phyloP scores from a whole-genome alignment of 2,797 vertebrate species.

The Pitangus sulphuratus region DNA sequence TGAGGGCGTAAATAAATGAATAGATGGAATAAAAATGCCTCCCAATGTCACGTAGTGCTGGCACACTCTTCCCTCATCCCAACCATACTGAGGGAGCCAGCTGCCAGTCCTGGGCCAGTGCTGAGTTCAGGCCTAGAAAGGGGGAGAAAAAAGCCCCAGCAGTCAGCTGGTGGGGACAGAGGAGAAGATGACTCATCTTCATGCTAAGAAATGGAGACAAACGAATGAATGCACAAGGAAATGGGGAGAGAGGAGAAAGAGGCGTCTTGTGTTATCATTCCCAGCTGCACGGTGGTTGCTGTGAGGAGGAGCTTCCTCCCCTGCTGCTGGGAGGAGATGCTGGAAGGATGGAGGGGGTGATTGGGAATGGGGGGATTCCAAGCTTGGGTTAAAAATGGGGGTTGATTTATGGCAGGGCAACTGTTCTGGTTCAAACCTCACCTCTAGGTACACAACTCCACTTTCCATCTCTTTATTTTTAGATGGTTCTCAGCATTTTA shows the following conservation, averaged over 20 bases:
- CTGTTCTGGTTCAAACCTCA: background rate
- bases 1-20: background rate
- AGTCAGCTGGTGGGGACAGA: background rate
- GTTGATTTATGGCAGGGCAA: background rate
- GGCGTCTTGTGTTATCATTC: background rate
- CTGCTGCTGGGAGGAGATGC: background rate
- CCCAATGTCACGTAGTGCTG: background rate
- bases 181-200: constrained; percentile 38
- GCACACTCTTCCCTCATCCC: background rate
- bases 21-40: background rate
- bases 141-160: background rate
- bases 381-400: fast-evolving
- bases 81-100: background rate
- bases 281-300: constrained; percentile 5
- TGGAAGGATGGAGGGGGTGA: background rate
- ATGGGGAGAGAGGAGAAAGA: constrained; percentile 23
- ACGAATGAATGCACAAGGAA: constrained; percentile 41
- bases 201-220: background rate
- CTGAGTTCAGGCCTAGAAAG: background rate
- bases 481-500: background rate
- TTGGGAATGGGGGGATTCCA: background rate
- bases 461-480: background rate
- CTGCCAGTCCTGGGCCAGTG: background rate
- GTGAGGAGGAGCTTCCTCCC: background rate
- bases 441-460: fast-evolving